Evolutionary conservation across 2,113 vertebrate species (phyloP), one percentile per base, ranked within the genome.

Genomic region (Apeltes quadracus): DNA sequence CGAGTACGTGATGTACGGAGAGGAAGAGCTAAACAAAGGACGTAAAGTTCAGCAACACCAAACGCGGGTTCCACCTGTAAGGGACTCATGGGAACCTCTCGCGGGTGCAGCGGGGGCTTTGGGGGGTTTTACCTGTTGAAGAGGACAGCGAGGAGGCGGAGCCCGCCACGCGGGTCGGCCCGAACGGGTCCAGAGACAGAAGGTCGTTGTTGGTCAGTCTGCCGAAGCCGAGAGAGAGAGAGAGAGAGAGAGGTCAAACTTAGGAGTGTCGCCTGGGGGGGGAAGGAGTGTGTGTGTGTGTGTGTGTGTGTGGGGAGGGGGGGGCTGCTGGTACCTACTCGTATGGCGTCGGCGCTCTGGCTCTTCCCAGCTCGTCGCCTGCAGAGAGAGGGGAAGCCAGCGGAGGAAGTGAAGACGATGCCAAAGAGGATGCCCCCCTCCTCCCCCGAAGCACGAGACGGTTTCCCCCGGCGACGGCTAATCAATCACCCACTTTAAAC

Each of bases 341-440:
- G 56, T 91, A 77, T 67, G 94, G 82, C 66, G 90, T 76, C 69
- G 93, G 90, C 75, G 89, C 81, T 87, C 95, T 95, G 75, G 93
- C 69, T 84, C 95, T 97, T 76, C 92, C 91, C 87, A 98, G 91
- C 78, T 99, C 97, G 87, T 99, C 97, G 92, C 93, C 97, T 99
- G 88, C 86, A 89, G 86, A 12, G 29, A 69, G 5, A 13, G 5
- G 41, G 32, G 53, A 22, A 46, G 13, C 61, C 63, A 54, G 44
- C 51, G 43, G n/a, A 48, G 55, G 53, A 43, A 4, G 16, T 44
- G 32, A 34, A 32, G 32, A 34, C 32, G 32, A 34, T 6, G 32
- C 32, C 32, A 34, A 34, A 7, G 32, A 3, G 32, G 32, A 34
- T n/a, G n/a, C n/a, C n/a, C n/a, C n/a, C n/a, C n/a, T n/a, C n/a